phyloP scores from a whole-genome alignment of 2,888 invertebrate genomes.

The Ectropis crepuscularia region DNA sequence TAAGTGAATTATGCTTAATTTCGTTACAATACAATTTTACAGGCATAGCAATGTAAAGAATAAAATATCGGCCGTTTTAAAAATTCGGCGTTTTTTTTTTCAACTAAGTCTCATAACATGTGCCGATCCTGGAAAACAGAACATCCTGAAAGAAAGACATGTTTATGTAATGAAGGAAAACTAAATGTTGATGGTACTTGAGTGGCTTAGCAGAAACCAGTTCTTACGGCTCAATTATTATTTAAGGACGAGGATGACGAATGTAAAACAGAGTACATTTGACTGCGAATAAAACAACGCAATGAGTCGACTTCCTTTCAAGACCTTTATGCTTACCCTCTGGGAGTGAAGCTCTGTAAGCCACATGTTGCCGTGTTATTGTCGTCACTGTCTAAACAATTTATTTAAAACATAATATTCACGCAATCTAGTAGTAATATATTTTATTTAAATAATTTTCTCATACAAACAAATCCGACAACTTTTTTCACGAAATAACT shows the following conservation, averaged over 20 bases:
- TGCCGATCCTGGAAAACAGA: too few relatives aligned
- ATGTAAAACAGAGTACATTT: background rate
- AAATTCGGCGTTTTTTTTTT: too few relatives aligned
- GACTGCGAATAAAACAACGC: background rate
- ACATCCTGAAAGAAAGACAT: too few relatives aligned
- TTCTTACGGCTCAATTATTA: conserved; percentile 1
- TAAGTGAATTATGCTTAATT: too few relatives aligned
- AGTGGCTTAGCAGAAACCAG: background rate
- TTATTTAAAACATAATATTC: conserved; percentile 19
- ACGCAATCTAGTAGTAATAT: background rate
- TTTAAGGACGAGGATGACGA: background rate
- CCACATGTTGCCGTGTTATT: conserved; percentile 21
- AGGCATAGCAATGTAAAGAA: too few relatives aligned
- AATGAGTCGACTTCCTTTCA: conserved; percentile 1
- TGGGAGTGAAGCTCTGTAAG: conserved; percentile 17
- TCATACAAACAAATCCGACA: conserved; percentile 24
- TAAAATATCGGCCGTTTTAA: too few relatives aligned
- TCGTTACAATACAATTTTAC: too few relatives aligned
- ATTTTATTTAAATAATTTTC: conserved; percentile 9
- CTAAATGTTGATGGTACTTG: too few relatives aligned
- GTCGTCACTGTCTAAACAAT: conserved; percentile 4
- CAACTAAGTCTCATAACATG: too few relatives aligned
- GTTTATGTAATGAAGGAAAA: too few relatives aligned
- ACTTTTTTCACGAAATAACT: conserved; percentile 19
- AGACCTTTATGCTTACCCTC: conserved; percentile 13